phyloP scores from a whole-genome alignment of 2,113 vertebrate species.

The Sander vitreus region DNA sequence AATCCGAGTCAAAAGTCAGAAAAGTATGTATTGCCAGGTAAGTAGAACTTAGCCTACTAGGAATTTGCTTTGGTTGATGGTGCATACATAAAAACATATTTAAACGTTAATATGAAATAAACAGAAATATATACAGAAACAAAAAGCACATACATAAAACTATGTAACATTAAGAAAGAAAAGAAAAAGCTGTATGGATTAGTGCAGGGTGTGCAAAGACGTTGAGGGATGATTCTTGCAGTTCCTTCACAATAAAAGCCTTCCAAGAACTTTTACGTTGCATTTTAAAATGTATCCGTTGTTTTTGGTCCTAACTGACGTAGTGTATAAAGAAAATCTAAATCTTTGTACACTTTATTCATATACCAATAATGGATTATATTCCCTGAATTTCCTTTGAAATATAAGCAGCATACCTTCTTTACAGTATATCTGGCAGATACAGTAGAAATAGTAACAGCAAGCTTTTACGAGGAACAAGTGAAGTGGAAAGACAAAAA shows the following conservation, averaged over 20 bases:
- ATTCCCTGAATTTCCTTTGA: conserved; percentile 14
- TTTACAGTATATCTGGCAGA: conserved; percentile 2
- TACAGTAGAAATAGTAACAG: neutral
- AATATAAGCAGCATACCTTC: neutral
- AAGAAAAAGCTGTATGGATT: too few relatives aligned
- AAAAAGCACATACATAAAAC: too few relatives aligned
- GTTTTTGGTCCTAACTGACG: neutral
- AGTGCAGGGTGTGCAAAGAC: too few relatives aligned
- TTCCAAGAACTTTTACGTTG: neutral
- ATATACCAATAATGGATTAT: neutral
- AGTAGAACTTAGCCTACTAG: too few relatives aligned
- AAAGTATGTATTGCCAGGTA: too few relatives aligned
- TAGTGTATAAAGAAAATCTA: neutral
- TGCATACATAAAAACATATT: too few relatives aligned
- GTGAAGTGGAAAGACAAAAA: neutral
- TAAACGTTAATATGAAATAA: too few relatives aligned
- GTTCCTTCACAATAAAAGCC: conserved; percentile 2
- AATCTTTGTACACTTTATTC: neutral
- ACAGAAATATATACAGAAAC: too few relatives aligned
- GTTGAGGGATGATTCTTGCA: too few relatives aligned
- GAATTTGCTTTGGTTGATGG: too few relatives aligned
- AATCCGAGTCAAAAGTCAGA: too few relatives aligned
- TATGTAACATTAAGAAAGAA: too few relatives aligned
- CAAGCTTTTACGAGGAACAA: neutral
- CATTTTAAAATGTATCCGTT: neutral